phyloP scores from a whole-genome alignment of 1,140 invertebrate genomes.

The Pogonus chalceus region DNA sequence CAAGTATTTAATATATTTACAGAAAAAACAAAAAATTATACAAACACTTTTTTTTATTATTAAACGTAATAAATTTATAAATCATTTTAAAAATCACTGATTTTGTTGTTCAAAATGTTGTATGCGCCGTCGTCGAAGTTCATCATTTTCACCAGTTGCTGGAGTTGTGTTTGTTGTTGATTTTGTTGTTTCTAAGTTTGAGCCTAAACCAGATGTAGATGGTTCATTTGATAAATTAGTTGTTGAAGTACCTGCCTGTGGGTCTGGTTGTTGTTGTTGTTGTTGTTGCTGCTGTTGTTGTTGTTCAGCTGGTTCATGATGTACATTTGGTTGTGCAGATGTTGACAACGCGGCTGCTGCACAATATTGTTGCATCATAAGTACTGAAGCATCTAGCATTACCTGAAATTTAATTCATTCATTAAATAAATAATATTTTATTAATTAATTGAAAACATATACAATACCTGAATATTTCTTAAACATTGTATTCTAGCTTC shows the following conservation, averaged over 20 bases:
- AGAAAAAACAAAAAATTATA: too few species aligned
- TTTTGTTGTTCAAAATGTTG: slow-evolving; percentile 2
- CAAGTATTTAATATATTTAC: too few species aligned
- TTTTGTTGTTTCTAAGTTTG: neutral
- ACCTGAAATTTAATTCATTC: slow-evolving; percentile 30
- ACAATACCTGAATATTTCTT: slow-evolving; percentile 61
- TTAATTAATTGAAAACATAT: neutral
- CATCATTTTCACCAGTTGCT: neutral
- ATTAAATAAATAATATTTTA: slow-evolving; percentile 11
- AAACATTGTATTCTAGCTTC: slow-evolving; percentile 81
- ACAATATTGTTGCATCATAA: slow-evolving; percentile 84
- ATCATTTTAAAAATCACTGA: too few species aligned
- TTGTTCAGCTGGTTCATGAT: neutral
- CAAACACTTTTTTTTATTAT: too few species aligned
- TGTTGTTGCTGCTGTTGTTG: neutral
- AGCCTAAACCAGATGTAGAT: neutral
- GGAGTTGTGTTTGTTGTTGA: neutral
- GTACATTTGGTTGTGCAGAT: slow-evolving; percentile 9
- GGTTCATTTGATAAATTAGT: neutral
- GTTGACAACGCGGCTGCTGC: slow-evolving; percentile 40
- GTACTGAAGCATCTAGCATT: slow-evolving; percentile 76
- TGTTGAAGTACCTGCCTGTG: neutral
- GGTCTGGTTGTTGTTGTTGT: neutral
- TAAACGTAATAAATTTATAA: too few species aligned
- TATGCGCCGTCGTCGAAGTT: neutral